Conservation (phyloP, 1,140 invertebrate species). For the Streblospio benedicti region DNA sequence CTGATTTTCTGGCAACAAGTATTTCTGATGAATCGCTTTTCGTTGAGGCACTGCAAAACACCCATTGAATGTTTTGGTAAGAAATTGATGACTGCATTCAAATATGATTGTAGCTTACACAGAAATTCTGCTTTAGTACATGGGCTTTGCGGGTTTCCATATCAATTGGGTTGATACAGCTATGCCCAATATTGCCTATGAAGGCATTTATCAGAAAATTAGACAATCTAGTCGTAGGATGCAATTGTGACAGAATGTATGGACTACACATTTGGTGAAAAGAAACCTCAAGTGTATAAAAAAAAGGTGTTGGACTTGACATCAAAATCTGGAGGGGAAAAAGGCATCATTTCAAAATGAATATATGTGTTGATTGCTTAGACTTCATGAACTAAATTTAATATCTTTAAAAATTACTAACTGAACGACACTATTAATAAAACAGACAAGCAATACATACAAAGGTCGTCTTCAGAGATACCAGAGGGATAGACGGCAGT, state of each 20-base stretch:
- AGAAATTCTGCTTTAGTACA: not conserved
- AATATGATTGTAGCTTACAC: not conserved
- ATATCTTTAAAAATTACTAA: not conserved
- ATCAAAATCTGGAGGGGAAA: not conserved
- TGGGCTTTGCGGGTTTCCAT: too few species aligned
- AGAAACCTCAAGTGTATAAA: not conserved
- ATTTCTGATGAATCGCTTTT: slow-evolving; percentile 55
- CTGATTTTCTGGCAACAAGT: slow-evolving; percentile 57
- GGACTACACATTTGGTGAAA: too few species aligned
- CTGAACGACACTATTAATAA: slow-evolving; percentile 12
- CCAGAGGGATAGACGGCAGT: slow-evolving; percentile 61
- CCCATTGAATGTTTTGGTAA: slow-evolving; percentile 16
- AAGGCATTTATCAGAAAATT: not conserved
- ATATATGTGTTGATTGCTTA: slow-evolving; percentile 17
- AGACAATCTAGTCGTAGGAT: too few species aligned
- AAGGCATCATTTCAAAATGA: slow-evolving; percentile 7
- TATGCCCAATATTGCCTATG: not conserved
- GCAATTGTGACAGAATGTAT: too few species aligned
- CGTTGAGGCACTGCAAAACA: slow-evolving; percentile 56
- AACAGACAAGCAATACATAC: slow-evolving; percentile 47
- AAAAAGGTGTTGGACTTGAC: not conserved
- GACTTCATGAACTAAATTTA: slow-evolving; percentile 15
- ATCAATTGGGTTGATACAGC: not conserved
- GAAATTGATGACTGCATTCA: not conserved
- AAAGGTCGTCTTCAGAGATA: slow-evolving; percentile 48